Conservation (phyloP, 2,113 vertebrate species). For the Percopsis transmontana region DNA sequence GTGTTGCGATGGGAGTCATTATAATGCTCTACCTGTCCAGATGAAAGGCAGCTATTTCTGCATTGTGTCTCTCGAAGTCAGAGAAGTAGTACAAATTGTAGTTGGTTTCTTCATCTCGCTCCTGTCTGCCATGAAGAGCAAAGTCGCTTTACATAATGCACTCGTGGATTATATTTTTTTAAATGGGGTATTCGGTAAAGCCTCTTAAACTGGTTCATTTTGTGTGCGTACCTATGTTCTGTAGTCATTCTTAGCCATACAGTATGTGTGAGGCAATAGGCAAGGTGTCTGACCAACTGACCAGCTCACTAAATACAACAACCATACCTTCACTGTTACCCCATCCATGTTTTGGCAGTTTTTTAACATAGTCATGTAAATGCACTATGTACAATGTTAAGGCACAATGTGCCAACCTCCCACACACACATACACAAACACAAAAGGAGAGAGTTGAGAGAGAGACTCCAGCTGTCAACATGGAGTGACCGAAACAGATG, state of each 20-base stretch:
- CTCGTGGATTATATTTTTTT: background rate
- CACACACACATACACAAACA: background rate
- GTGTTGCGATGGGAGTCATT: too few species aligned
- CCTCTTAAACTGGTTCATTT: background rate
- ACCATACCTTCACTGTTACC: background rate
- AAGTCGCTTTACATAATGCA: background rate
- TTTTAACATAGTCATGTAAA: too few species aligned
- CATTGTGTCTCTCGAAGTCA: constrained; percentile 87
- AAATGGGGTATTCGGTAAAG: background rate
- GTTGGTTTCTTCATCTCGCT: constrained; percentile 82
- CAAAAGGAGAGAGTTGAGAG: too few species aligned
- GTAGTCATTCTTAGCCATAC: background rate
- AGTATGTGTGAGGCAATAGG: background rate
- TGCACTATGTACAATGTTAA: too few species aligned
- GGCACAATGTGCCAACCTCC: too few species aligned
- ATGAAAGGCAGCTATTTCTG: constrained; percentile 86
- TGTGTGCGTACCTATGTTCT: background rate
- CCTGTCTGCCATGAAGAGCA: constrained; percentile 72
- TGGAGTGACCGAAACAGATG: too few species aligned
- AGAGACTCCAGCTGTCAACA: too few species aligned
- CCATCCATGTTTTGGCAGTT: too few species aligned
- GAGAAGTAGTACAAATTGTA: constrained; percentile 88
- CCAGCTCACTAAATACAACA: background rate
- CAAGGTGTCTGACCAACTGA: too few species aligned
- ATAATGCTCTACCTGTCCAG: constrained; percentile 78